Evolutionary conservation across 2,113 vertebrate genomes (phyloP), one percentile per base, ranked within the genome.

Genomic region (Catharus fuscescens): DNA sequence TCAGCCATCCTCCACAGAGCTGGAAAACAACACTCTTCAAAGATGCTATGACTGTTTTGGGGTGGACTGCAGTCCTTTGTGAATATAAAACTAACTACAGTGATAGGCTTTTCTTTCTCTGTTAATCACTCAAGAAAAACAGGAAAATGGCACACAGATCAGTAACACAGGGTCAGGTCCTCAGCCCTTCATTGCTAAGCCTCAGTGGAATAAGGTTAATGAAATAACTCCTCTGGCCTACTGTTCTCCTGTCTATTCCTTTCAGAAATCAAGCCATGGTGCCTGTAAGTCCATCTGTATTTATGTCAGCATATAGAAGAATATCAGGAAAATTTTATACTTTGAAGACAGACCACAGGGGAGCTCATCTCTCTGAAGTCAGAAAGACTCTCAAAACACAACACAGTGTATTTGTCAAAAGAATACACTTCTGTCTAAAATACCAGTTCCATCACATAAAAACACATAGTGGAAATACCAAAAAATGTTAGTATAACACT

Each of bases 391-490:
- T 88, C 64, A 83, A 52, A 78, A 60, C 36, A 85, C 20, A 47
- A 38, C 32, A 60, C 29, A 38, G 31, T 86, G 54, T 77, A 61
- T 78, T 70, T 90, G 45, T 66, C 40, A 87, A 85, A 86, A 91
- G 72, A 92, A 81, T 76, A 80, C 20, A 82, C 34, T 94, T 94
- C 88, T 82, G 69, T 87, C 81, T 90, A 74, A 96, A 95, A 95
- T 26, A 90, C 9, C 47, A 70, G 77, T 96, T 93, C 80, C 1
- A 0, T 82, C 66, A 60, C 61, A 91, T 36, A 67, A 74, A 90
- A 92, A 84, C 78, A 13, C 21, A 53, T 11, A 29, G 79, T 85
- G 90, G 62, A 96, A 94, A 81, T 90, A 94, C 56, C 0, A 0
- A 92, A 94, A 94, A 86, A 78, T 84, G 59, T 86, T 38, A 86